A percentile compares a stretch with the other conserved stretches of the same genome.
These are phyloP conservation scores for Megastigmus dorsalis DNA, from an alignment of 2,888 invertebrate genomes.

Conservation along the genomic window DNA sequence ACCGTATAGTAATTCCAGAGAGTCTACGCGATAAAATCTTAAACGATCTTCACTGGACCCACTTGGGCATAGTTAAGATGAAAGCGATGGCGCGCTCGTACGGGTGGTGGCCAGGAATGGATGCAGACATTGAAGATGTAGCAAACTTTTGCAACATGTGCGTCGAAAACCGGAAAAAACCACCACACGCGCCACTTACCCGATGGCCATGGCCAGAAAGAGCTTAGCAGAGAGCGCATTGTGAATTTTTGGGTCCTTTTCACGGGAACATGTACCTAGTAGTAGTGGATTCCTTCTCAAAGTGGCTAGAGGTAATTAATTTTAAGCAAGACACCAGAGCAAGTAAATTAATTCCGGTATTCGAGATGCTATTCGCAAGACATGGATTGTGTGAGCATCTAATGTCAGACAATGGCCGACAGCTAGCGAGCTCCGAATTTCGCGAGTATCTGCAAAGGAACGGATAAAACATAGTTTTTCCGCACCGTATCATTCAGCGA, in stretches of 20 bases:
- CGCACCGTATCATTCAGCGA: neutral
- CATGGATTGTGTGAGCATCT: neutral
- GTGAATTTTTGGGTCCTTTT: no score
- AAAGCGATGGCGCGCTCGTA: neutral
- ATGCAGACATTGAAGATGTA: neutral
- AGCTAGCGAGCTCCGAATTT: neutral
- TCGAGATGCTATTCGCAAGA: slow-evolving; percentile 16
- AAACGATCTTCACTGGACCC: neutral
- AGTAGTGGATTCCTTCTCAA: no score
- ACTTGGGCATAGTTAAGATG: neutral
- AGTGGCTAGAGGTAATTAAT: slow-evolving; percentile 16
- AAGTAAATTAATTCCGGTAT: slow-evolving; percentile 7
- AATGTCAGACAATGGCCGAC: slow-evolving; percentile 2
- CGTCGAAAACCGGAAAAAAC: neutral
- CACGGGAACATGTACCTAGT: no score
- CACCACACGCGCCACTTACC: neutral
- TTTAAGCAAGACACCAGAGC: slow-evolving; percentile 8
- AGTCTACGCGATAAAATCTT: neutral
- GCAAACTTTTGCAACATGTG: neutral
- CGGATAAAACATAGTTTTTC: neutral
- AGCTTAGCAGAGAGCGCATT: neutral
- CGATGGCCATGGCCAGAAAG: neutral
- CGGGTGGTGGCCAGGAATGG: neutral
- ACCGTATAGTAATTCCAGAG: neutral
- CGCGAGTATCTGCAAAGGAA: neutral